Evolutionary conservation across 2,113 vertebrate genomes (phyloP).

Genomic region (Cyanoramphus novaezelandiae): DNA sequence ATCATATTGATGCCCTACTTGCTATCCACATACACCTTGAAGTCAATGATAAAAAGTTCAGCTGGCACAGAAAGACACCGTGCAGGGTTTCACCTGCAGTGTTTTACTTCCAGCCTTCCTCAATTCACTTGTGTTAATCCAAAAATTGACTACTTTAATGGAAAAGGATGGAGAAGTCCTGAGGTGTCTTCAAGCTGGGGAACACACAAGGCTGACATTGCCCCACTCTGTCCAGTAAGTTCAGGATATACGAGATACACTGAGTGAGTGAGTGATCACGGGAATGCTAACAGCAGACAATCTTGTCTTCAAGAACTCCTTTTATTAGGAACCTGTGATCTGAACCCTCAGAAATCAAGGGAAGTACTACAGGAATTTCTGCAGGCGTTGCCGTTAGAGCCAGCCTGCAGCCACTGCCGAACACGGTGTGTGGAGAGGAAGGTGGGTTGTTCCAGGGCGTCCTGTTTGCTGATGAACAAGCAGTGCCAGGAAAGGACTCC

Average conservation of each 20-base stretch:
- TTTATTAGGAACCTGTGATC: background rate
- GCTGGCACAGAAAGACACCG: background rate
- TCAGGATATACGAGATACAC: background rate
- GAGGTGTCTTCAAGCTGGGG: background rate
- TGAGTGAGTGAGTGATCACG: background rate
- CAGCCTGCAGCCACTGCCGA: rapidly evolving
- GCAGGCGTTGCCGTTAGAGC: background rate
- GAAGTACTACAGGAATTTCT: background rate
- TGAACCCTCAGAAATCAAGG: background rate
- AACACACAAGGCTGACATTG: background rate
- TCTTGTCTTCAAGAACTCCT: background rate
- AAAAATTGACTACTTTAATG: background rate
- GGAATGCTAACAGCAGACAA: background rate
- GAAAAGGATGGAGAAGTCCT: background rate
- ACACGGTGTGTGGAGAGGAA: background rate
- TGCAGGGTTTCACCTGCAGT: background rate
- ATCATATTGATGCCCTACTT: background rate
- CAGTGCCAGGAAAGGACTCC: background rate
- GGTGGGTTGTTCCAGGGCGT: background rate
- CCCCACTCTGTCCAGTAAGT: background rate
- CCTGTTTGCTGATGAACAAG: background rate
- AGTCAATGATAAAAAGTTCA: background rate
- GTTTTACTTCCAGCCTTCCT: background rate
- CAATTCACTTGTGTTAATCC: background rate
- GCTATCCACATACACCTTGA: background rate